Conservation (phyloP, 2,888 invertebrate species). For the Acronicta leporina region DNA sequence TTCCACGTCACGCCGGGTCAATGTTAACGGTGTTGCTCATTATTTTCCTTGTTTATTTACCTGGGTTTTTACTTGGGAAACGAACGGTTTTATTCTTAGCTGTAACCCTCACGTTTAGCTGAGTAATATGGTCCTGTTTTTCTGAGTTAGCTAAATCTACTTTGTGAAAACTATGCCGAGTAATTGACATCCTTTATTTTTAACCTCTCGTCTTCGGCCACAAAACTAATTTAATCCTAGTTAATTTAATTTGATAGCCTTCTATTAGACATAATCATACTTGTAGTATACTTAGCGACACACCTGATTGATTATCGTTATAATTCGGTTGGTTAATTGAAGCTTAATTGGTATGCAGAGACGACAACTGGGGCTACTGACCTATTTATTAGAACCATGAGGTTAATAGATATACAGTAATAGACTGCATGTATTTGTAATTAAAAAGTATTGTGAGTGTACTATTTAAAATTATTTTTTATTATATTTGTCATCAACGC, state of each 20-base stretch:
- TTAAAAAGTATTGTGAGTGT: background rate
- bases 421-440: constrained; percentile 1
- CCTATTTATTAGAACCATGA: constrained; percentile 23
- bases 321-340: constrained; percentile 43
- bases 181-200: too few relatives aligned
- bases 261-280: background rate
- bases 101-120: background rate
- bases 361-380: constrained; percentile 37
- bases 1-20: constrained; percentile 51
- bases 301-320: constrained; percentile 46
- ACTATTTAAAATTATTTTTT: too few relatives aligned
- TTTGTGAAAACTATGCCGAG: background rate
- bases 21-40: constrained; percentile 13
- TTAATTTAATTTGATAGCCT: too few relatives aligned
- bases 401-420: background rate
- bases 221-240: too few relatives aligned
- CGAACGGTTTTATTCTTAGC: background rate
- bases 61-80: constrained; percentile 1
- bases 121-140: background rate
- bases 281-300: background rate
- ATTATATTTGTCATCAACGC: too few relatives aligned
- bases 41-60: constrained; percentile 26
- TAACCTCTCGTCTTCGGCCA: too few relatives aligned
- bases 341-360: constrained; percentile 48
- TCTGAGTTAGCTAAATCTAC: background rate